These are phyloP conservation scores for Felis catus DNA, from an alignment of 2,113 vertebrate species.

Conservation along the genomic window F.catus_Fca126_mat1.0 CM031416.1:89093501-89094000, in stretches of 20 bases:
- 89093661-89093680: background rate
- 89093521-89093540: background rate
- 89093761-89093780: background rate
- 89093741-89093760: background rate
- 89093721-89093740: background rate
- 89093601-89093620: background rate
- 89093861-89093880: constrained; percentile 55
- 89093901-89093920: constrained; percentile 53
- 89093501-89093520: background rate
- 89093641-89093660: background rate
- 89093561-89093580: background rate
- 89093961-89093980: constrained; percentile 43
- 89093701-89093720: background rate
- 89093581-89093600: background rate
- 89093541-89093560: background rate
- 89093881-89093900: constrained; percentile 59
- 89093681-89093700: background rate
- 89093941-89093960: constrained; percentile 42
- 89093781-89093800: background rate
- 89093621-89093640: background rate
- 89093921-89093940: constrained; percentile 51
- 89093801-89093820: background rate
- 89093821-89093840: background rate
- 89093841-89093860: constrained; percentile 28
- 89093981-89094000: constrained; percentile 29